Evolutionary conservation across 2,797 vertebrate genomes (phyloP).

Genomic region (Peromyscus attwateri): DNA sequence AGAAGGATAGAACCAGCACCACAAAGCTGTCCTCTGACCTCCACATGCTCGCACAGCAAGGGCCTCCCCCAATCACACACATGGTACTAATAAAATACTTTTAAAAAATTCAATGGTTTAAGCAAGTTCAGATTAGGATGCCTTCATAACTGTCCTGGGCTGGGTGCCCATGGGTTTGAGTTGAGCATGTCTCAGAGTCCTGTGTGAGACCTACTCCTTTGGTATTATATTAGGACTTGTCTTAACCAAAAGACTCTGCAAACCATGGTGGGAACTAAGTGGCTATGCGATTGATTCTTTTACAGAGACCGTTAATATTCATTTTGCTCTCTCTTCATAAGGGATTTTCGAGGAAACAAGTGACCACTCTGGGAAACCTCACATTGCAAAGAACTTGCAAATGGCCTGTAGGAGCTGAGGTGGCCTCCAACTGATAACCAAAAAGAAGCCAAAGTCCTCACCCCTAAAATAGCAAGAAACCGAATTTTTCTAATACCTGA

Average conservation of each 20-base stretch:
- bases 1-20: background rate
- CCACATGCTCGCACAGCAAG: background rate
- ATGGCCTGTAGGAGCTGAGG: background rate
- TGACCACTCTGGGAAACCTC: background rate
- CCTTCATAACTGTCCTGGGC: background rate
- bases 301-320: background rate
- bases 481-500: background rate
- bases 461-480: conserved; percentile 19
- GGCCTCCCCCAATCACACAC: background rate
- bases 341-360: background rate
- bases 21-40: background rate
- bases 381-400: background rate
- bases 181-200: background rate
- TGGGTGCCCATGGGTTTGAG: background rate
- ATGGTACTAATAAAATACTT: background rate
- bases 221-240: background rate
- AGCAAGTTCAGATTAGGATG: background rate
- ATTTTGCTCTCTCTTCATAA: background rate
- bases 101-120: background rate
- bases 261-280: background rate
- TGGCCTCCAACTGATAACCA: background rate
- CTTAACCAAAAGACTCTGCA: background rate
- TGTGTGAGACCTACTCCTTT: background rate
- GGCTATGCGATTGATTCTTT: background rate
- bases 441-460: conserved; percentile 1